Evolutionary conservation across 2,888 invertebrate genomes (phyloP).

Genomic region (Drosophila barbarae): DNA sequence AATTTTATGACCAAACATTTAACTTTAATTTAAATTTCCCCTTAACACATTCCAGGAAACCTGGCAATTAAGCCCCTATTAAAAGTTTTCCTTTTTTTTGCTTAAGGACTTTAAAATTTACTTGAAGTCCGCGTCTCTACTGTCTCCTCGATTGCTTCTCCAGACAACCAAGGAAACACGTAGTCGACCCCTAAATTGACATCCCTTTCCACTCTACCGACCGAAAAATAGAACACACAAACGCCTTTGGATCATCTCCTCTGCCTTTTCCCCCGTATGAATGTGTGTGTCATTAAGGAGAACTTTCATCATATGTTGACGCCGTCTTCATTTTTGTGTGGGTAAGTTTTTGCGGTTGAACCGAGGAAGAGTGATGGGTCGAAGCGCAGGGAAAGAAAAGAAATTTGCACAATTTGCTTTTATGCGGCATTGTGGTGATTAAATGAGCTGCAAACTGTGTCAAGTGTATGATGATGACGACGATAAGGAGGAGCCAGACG

Average conservation of each 20-base stretch:
- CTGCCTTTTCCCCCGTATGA: not conserved
- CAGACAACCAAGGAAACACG: constrained; percentile 31
- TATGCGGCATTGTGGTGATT: constrained; percentile 70
- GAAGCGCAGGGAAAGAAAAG: constrained; percentile 16
- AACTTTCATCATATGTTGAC: constrained; percentile 59
- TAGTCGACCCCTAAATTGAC: constrained; percentile 38
- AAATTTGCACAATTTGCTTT: constrained; percentile 73
- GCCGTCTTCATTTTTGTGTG: constrained; percentile 34
- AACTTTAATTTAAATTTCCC: not conserved
- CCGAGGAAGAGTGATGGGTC: constrained; percentile 3
- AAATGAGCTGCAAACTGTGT: constrained; percentile 73
- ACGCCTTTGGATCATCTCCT: constrained; percentile 25
- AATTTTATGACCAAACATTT: no score
- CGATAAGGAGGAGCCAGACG: not conserved
- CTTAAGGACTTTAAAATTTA: constrained; percentile 9
- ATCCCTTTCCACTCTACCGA: constrained; percentile 12
- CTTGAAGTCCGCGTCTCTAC: not conserved
- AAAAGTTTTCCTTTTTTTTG: not conserved
- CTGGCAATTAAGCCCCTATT: not conserved
- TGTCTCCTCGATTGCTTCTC: constrained; percentile 16
- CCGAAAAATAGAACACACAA: constrained; percentile 18
- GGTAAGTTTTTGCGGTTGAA: constrained; percentile 37
- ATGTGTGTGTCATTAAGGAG: constrained; percentile 50
- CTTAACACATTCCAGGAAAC: not conserved
- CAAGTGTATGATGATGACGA: constrained; percentile 54